phyloP scores from a whole-genome alignment of 2,888 invertebrate species.

The Fragum fragum region DNA sequence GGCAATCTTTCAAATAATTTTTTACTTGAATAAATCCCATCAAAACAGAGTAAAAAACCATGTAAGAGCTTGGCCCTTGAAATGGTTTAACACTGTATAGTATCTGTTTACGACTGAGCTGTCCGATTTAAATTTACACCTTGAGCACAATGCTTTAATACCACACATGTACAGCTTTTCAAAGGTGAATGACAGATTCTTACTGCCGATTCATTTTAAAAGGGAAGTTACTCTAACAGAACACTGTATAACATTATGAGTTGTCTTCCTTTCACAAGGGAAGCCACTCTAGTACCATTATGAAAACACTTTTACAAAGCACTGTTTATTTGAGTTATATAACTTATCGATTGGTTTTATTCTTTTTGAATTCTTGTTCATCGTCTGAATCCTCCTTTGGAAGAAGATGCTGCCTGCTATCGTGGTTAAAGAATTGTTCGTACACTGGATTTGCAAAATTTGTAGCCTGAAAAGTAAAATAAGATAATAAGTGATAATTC shows the following conservation, averaged over 20 bases:
- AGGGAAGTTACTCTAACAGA: conserved; percentile 14
- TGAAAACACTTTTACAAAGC: conserved; percentile 16
- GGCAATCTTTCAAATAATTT: no score
- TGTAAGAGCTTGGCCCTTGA: no score
- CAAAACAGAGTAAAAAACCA: no score
- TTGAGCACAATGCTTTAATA: neutral
- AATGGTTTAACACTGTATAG: neutral
- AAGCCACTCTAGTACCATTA: conserved; percentile 13
- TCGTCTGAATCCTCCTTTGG: conserved; percentile 53
- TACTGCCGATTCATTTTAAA: neutral
- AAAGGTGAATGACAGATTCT: neutral
- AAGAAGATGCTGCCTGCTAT: conserved; percentile 50
- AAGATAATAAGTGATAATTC: conserved; percentile 10
- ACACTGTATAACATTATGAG: neutral
- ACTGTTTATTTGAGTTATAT: neutral
- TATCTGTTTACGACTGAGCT: neutral
- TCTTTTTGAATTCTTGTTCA: conserved; percentile 26
- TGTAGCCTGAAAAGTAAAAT: conserved; percentile 87
- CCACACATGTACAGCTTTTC: neutral
- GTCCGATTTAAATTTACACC: neutral
- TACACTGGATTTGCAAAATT: conserved; percentile 99
- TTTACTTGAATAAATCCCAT: no score
- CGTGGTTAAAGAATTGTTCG: conserved; percentile 88
- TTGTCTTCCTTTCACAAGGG: conserved; percentile 15
- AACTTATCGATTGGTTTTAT: neutral